phyloP scores from a whole-genome alignment of 1,140 invertebrate species.

The Asbolus verrucosus region DNA sequence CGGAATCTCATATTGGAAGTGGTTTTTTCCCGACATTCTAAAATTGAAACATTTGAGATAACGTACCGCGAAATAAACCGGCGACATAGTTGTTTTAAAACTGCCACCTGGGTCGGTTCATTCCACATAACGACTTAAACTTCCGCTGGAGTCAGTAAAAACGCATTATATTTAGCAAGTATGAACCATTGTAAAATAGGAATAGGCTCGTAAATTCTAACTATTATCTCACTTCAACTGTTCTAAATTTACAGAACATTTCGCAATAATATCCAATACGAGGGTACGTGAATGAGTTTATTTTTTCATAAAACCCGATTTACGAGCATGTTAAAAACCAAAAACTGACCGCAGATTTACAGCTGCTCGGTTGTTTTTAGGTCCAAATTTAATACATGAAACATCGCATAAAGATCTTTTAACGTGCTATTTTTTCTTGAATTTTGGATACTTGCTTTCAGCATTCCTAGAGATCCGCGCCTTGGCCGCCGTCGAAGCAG shows the following conservation, averaged over 20 bases:
- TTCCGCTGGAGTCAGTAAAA: slow-evolving; percentile 49
- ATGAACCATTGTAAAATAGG: slow-evolving; percentile 45
- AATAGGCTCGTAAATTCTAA: slow-evolving; percentile 47
- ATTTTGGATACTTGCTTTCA: slow-evolving; percentile 41
- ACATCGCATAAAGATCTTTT: too few species aligned
- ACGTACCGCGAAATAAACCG: slow-evolving; percentile 33
- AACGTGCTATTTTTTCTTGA: too few species aligned
- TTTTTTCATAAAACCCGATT: too few species aligned
- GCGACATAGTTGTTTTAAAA: slow-evolving; percentile 44
- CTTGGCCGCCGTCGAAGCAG: slow-evolving; percentile 54
- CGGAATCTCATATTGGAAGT: too few species aligned
- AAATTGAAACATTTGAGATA: slow-evolving; percentile 34
- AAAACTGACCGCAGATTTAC: too few species aligned
- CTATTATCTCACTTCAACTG: slow-evolving; percentile 20
- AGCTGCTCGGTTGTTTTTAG: too few species aligned
- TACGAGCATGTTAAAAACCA: too few species aligned
- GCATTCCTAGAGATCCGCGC: slow-evolving; percentile 56
- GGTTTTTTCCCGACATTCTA: not conserved
- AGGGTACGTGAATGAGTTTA: not conserved
- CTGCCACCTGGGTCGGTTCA: slow-evolving; percentile 47
- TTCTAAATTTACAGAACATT: slow-evolving; percentile 26
- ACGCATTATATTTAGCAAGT: slow-evolving; percentile 50
- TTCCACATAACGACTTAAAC: slow-evolving; percentile 48
- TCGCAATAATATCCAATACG: slow-evolving; percentile 1
- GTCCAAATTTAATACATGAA: too few species aligned